Conservation (phyloP, 2,113 vertebrate genomes). For the Amia ocellicauda region DNA sequence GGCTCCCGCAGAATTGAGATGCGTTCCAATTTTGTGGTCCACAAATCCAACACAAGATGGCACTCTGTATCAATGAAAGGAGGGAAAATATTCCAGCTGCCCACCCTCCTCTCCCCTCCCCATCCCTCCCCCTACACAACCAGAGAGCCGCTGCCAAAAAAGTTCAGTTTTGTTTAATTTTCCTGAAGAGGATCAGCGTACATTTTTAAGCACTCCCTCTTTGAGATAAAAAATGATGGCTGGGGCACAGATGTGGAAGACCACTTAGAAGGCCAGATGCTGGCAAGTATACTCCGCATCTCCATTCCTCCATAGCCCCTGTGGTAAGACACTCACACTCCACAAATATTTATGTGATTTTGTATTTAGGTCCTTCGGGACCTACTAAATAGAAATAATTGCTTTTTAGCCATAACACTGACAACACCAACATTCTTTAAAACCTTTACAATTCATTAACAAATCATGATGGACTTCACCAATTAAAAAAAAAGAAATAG, state of each 20-base stretch:
- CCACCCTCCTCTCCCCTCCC: background rate
- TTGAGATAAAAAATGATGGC: conserved; percentile 40
- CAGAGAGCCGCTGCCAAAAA: conserved; percentile 48
- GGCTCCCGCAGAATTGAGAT: no score
- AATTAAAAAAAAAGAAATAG: no score
- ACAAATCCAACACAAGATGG: conserved; percentile 23
- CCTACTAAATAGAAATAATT: background rate
- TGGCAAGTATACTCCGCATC: background rate
- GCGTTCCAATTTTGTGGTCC: conserved; percentile 4
- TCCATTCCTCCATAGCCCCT: background rate
- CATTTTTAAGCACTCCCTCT: conserved; percentile 43
- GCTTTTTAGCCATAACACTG: no score
- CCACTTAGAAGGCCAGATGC: conserved; percentile 20
- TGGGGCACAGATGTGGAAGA: conserved; percentile 55
- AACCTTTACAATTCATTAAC: no score
- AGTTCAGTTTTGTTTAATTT: conserved; percentile 46
- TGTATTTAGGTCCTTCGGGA: background rate
- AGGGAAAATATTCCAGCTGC: background rate
- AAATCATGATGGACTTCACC: no score
- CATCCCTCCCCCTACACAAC: conserved; percentile 13
- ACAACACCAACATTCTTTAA: no score
- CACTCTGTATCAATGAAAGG: conserved; percentile 16
- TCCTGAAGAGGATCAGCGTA: conserved; percentile 48
- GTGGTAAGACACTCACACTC: background rate
- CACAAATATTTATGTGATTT: background rate